Base-by-base conservation (phyloP, 2,797 vertebrate genomes). In the Sitta carolinensis region DNA sequence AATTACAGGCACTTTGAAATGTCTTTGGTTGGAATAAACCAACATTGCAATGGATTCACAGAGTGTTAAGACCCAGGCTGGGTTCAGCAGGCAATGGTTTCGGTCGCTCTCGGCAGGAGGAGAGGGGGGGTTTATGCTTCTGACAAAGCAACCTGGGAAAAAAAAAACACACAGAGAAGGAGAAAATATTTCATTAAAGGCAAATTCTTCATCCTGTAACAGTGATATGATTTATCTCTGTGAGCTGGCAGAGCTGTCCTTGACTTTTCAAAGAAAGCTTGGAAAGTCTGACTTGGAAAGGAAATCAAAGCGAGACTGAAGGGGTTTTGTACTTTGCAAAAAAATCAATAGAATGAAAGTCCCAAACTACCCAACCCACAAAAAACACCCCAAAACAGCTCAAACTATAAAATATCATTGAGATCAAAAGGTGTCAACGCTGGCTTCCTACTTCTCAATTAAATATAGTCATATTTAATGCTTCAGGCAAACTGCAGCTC, bases 11-110 rank as follows among this genome's bases (percentile, higher is more conserved):
- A 99, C 99, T 99, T 99, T 99, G 98, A 98, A 99, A 98, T 98
- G 99, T 99, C 99, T 99, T 99, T 99, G 99, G 99, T 99, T 99
- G 99, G 99, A 99, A 98, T 98, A 98, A 98, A 98, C 99, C 99
- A 99, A 99, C 99, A 96, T 98, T 98, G 98, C 98, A 98, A 98
- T 97, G 98, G 98, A 98, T 99, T 98, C 98, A 98, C 98, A 98
- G 98, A 98, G 98, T 97, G 96, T 97, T 97, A 97, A 98, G 98
- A 98, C 98, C 98, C 98, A 87, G 98, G 98, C 98, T 97, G 97
- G 98, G 98, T 97, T 98, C 98, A 98, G 98, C 98, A 98, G 98
- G 98, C 98, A 98, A 98, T 98, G 98, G 98, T 98, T 98, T 98
- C 94, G 52, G 95, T 97, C 93, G 75, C 81, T 97, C 96, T 95